Evolutionary conservation across 2,113 vertebrate species (phyloP), one percentile per base, ranked within the genome.

Genomic region (Alethe castanea): DNA sequence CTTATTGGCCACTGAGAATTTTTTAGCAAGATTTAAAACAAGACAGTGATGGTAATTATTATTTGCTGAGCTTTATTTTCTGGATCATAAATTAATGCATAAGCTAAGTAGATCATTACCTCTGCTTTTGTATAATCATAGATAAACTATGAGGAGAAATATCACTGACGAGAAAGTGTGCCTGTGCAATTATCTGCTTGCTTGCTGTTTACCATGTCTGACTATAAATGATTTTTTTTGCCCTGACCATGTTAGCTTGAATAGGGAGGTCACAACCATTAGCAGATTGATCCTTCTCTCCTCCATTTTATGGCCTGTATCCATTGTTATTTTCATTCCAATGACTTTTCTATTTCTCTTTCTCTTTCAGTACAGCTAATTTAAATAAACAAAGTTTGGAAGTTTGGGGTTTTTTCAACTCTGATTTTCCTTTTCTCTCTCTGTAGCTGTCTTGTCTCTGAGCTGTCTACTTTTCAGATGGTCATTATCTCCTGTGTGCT

Each of bases 251-350:
- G 59, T 87, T 95, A 74, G 31, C 52, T 36, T 78, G 78, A 89
- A 56, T 44, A 62, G 92, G 60, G 88, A 93, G 94, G 86, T 96
- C 96, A 93, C 81, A 93, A 60, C 52, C 72, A 92, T 97, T 95
- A 97, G 93, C 86, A 96, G 92, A 90, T 36, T 74, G 83, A 92
- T 92, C 83, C 62, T 85, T 82, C 77, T 91, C 57, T 67, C 26
- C 69, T 79, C 73, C 0, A 0, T 54, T 93, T 97, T 85, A 82
- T 88, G 66, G 81, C 59, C 86, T 66, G 24, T 60, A 70, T 69
- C 70, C 88, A 64, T 91, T 85, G 77, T 90, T 92, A 62, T 91
- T 91, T 95, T 87, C 90, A 85, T 44, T 82, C 84, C 52, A 89
- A 5, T 2, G 73, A 67, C 52, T 92, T 84, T 81, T 77, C 80